Percentiles rank a stretch among this genome's conserved stretches.
These are phyloP conservation scores for Copsychus sechellarum DNA, from an alignment of 2,113 vertebrate genomes.

Conservation along the genomic window DNA sequence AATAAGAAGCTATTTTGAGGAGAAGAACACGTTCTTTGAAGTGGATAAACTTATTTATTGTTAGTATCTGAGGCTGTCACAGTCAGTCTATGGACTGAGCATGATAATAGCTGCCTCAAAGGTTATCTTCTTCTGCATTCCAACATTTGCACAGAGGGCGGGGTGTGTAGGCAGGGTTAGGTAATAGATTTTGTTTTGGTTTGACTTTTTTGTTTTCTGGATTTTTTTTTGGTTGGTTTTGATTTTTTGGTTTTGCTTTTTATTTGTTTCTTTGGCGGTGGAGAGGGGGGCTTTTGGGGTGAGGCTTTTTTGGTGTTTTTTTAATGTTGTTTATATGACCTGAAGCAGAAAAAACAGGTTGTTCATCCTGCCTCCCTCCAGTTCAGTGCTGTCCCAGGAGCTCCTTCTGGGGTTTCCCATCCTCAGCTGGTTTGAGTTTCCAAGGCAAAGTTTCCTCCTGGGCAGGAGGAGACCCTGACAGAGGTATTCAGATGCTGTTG, in stretches of 20 bases:
- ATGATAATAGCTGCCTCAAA: slow-evolving; percentile 49
- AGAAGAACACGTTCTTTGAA: background rate
- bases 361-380: background rate
- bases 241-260: background rate
- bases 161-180: accelerated
- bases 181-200: background rate
- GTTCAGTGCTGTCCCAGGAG: slow-evolving; percentile 37
- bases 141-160: slow-evolving; percentile 7
- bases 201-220: background rate
- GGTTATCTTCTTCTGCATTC: slow-evolving; percentile 41
- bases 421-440: slow-evolving; percentile 2
- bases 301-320: accelerated
- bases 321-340: background rate
- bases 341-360: slow-evolving; percentile 33
- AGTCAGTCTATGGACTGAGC: slow-evolving; percentile 20
- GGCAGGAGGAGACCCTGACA: background rate
- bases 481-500: slow-evolving; percentile 41
- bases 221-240: background rate
- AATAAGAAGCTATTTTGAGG: background rate
- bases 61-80: slow-evolving; percentile 25
- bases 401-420: background rate
- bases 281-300: too few relatives aligned
- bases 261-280: too few relatives aligned
- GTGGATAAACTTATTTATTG: background rate
- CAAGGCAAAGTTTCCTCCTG: background rate